Evolutionary conservation across 2,797 vertebrate species (phyloP).

Genomic region (Pseudopleuronectes americanus): DNA sequence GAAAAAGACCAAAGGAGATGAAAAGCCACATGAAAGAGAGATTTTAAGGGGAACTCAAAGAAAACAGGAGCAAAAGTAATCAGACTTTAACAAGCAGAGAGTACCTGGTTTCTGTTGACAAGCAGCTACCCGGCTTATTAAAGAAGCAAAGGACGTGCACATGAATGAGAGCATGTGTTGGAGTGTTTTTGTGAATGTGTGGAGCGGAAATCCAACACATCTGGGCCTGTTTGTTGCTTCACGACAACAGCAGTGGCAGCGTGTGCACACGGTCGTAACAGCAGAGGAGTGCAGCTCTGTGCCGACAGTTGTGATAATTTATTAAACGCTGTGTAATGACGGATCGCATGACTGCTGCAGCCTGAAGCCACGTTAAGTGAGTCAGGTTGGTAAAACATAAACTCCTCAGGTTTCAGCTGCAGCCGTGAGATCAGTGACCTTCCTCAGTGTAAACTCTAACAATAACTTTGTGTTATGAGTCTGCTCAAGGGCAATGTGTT

Average conservation of each 20-base stretch:
- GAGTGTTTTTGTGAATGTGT: slow-evolving; percentile 9
- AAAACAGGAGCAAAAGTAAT: slow-evolving; percentile 46
- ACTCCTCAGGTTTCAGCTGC: slow-evolving; percentile 27
- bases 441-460: neutral
- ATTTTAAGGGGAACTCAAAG: slow-evolving; percentile 19
- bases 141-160: slow-evolving; percentile 33
- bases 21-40: slow-evolving; percentile 48
- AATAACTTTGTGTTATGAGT: too few relatives aligned
- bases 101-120: slow-evolving; percentile 50
- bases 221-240: slow-evolving; percentile 50
- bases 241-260: slow-evolving; percentile 35
- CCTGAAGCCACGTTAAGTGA: slow-evolving; percentile 18
- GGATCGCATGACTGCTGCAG: slow-evolving; percentile 32
- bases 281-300: slow-evolving; percentile 21
- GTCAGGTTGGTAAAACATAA: slow-evolving; percentile 26
- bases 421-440: neutral
- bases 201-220: slow-evolving; percentile 42
- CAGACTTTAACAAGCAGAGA: slow-evolving; percentile 42
- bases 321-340: slow-evolving; percentile 49
- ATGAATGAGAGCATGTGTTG: slow-evolving; percentile 25
- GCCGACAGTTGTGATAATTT: slow-evolving; percentile 38
- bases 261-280: slow-evolving; percentile 17
- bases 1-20: slow-evolving; percentile 8
- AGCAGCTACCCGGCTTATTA: slow-evolving; percentile 47
- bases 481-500: neutral